Percentiles rank a stretch among this genome's conserved stretches.
Evolutionary conservation across 2,888 invertebrate species (phyloP).

Genomic region (Apomyelois bistriatella): DNA sequence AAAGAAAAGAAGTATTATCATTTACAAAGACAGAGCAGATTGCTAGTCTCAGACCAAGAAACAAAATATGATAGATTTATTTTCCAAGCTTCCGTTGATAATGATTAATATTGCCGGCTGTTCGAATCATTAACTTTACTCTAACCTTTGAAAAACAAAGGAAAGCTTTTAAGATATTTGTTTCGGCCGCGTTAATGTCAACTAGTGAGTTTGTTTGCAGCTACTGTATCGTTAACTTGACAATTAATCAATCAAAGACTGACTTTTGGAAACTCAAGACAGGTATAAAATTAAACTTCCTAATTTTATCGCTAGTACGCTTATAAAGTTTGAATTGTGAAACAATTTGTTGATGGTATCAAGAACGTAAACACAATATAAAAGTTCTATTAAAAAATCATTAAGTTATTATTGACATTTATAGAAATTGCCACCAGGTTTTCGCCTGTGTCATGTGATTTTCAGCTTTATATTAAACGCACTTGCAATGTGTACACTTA

Average conservation of each 20-base stretch:
- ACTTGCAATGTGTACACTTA: too few relatives aligned
- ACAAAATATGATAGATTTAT: too few relatives aligned
- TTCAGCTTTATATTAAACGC: too few relatives aligned
- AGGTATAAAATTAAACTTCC: neutral
- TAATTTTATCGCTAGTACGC: neutral
- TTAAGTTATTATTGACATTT: too few relatives aligned
- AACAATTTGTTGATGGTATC: neutral
- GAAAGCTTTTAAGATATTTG: constrained; percentile 22
- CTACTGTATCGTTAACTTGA: constrained; percentile 9
- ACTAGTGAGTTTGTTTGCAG: neutral
- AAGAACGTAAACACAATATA: too few relatives aligned
- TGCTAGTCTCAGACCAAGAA: too few relatives aligned
- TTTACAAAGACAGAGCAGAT: too few relatives aligned
- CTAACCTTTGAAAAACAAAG: constrained; percentile 19
- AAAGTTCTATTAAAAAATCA: too few relatives aligned
- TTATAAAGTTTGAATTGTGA: neutral
- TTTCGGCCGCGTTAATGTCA: constrained; percentile 12
- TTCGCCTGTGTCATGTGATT: too few relatives aligned
- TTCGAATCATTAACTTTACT: constrained; percentile 7
- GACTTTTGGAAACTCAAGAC: neutral
- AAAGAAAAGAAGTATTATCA: too few relatives aligned
- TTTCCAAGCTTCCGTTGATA: neutral
- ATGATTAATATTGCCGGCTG: constrained; percentile 10
- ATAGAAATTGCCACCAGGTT: too few relatives aligned
- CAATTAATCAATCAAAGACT: neutral